These are phyloP conservation scores for Leptopilina boulardi DNA, from an alignment of 1,140 invertebrate genomes.

Conservation along the genomic window DNA sequence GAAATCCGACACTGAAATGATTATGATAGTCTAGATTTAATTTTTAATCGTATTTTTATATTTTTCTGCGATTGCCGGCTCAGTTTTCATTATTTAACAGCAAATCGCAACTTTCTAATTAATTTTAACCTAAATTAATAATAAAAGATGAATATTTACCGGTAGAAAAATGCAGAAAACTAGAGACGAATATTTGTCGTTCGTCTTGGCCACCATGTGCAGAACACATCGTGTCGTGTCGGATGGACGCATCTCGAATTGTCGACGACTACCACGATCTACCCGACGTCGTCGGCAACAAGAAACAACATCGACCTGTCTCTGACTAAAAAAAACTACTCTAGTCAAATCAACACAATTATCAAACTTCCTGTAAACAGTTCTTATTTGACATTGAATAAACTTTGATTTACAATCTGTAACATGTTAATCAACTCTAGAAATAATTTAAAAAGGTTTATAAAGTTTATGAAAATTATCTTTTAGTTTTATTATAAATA, in stretches of 20 bases:
- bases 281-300: conserved; percentile 40
- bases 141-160: conserved; percentile 63
- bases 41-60: background rate
- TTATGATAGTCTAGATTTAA: background rate
- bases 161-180: conserved; percentile 62
- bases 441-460: background rate
- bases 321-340: conserved; percentile 19
- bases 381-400: no score
- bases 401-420: background rate
- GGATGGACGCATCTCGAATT: conserved; percentile 67
- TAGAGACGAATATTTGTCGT: conserved; percentile 63
- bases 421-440: background rate
- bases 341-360: background rate
- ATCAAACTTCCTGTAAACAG: no score
- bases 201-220: conserved; percentile 74
- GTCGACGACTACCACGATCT: conserved; percentile 18
- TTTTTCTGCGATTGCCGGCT: background rate
- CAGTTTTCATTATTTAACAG: background rate
- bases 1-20: background rate
- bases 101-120: conserved; percentile 30
- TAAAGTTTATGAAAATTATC: background rate
- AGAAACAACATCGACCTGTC: conserved; percentile 64
- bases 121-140: conserved; percentile 33
- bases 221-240: conserved; percentile 66
- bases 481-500: background rate